Conservation (phyloP, 2,797 vertebrate genomes). For the Presbytis comata region DNA sequence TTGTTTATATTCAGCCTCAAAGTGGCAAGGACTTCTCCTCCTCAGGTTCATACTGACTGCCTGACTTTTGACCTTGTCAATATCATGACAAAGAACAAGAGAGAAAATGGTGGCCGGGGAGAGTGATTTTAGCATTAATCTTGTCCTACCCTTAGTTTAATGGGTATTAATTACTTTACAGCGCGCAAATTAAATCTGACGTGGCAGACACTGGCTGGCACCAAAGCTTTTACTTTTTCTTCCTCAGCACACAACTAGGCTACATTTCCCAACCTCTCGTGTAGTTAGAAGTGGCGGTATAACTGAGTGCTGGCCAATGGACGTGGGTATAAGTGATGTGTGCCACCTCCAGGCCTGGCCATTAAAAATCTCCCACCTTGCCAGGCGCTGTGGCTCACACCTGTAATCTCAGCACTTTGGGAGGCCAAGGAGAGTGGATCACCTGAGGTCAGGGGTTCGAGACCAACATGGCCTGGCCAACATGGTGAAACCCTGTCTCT, state of each 20-base stretch:
- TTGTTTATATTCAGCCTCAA: neutral
- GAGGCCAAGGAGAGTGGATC: neutral
- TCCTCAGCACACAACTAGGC: neutral
- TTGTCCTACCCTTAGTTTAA: constrained; percentile 24
- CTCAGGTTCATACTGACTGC: neutral
- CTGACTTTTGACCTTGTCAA: constrained; percentile 25
- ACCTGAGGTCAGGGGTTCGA: neutral
- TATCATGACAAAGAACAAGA: constrained; percentile 2
- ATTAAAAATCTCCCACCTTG: neutral
- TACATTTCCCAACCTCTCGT: neutral
- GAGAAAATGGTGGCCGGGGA: constrained; percentile 12
- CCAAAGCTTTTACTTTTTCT: neutral
- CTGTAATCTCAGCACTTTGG: neutral
- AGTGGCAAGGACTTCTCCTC: neutral
- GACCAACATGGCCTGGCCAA: neutral
- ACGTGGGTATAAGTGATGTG: neutral
- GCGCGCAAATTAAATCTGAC: neutral
- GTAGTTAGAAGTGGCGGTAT: neutral
- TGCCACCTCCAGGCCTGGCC: neutral
- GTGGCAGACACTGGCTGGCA: neutral
- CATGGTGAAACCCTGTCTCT: neutral
- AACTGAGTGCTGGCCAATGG: neutral
- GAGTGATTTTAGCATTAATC: constrained; percentile 9
- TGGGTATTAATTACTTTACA: neutral
- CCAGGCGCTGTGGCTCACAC: neutral